Evolutionary conservation across 2,113 vertebrate genomes (phyloP).

Genomic region (Quiscalus mexicanus): DNA sequence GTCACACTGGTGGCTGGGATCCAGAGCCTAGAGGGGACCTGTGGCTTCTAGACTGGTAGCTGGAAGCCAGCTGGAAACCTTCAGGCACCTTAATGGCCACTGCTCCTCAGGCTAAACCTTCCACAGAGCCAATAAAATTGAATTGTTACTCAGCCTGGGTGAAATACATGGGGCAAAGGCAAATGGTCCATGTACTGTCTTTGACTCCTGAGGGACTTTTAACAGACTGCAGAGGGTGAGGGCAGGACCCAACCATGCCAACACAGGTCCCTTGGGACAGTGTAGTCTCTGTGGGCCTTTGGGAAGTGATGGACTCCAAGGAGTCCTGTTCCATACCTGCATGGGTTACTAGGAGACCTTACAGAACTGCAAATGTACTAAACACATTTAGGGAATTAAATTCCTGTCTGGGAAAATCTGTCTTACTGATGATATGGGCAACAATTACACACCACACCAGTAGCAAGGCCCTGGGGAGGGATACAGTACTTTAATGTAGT

Average conservation of each 20-base stretch:
- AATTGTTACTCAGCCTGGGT: background rate
- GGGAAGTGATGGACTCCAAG: background rate
- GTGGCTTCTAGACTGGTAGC: background rate
- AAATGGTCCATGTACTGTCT: background rate
- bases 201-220: background rate
- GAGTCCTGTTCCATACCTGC: background rate
- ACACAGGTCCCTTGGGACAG: background rate
- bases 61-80: background rate
- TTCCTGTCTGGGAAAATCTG: background rate
- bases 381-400: background rate
- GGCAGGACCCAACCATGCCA: background rate
- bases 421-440: background rate
- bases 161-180: background rate
- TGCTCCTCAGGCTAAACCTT: background rate
- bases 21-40: background rate
- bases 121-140: background rate
- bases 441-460: accelerated
- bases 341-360: background rate
- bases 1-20: background rate
- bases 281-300: background rate
- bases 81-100: background rate
- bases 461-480: background rate
- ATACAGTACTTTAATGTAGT: background rate
- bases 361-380: background rate
- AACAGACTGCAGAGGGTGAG: background rate